Base-by-base conservation (phyloP, 2,797 vertebrate species). In the Trematomus bernacchii region DNA sequence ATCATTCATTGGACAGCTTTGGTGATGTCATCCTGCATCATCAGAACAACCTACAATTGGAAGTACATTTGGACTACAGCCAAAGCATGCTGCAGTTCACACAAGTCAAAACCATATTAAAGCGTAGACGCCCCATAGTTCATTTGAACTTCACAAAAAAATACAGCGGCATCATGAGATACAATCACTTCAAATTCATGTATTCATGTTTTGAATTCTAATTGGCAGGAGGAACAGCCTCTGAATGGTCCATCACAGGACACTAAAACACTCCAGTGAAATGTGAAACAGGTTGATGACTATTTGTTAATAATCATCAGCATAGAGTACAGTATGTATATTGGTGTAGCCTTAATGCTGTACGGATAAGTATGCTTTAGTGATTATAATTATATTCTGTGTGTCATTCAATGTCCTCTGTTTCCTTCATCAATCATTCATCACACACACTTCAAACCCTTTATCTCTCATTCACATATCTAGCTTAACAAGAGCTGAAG, bases 231-330 rank as follows among this genome's bases (percentile, higher is more conserved):
- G 12, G 40, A 66, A 15, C 1, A 43, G 72, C 43, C 15, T 57
- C 18, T 65, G 10, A 57, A 64, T 21, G 37, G 65, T n/a, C 8
- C 7, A 42, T 65, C 37, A 66, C 54, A 71, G 44, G 50, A 81
- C 75, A 84, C 48, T 18, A 14, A 61, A 68, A 62, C 76, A 61
- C 44, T 76, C 53, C 44, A 12, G 33, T 73, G n/a, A 70, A 70
- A 76, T 33, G 10, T 48, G n/a, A 75, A 66, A 52, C 19, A 44
- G 47, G 19, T 16, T 53, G 46, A 65, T 46, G 43, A 57, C 11
- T 7, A 1, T 19, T 12, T 55, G 11, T 52, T 68, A 6, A 63
- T 51, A 60, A 33, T 13, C 15, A 46, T 59, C 30, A 72, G 50
- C 5, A 50, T 33, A 13, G 62, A 65, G 64, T 37, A 37, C 33